Evolutionary conservation across 2,888 invertebrate species (phyloP).

Genomic region (Dolichomitus sp.): DNA sequence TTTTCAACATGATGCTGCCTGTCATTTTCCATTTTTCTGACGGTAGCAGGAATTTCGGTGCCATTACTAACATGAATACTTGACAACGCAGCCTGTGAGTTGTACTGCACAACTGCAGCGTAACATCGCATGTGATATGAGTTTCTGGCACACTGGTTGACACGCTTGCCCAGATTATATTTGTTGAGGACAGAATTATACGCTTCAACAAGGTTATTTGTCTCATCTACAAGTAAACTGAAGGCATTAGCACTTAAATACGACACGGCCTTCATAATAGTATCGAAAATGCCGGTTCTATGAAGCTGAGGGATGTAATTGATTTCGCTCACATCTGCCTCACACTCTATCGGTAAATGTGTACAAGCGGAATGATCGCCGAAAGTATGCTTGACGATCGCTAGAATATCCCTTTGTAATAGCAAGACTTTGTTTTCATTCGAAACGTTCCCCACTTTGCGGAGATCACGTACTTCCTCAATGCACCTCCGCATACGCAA

Average conservation of each 20-base stretch:
- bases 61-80: not conserved
- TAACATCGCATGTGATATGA: constrained; percentile 76
- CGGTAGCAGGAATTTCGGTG: not conserved
- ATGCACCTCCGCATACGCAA: constrained; percentile 32
- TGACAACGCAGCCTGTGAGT: constrained; percentile 69
- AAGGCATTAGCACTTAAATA: constrained; percentile 53
- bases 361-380: constrained; percentile 64
- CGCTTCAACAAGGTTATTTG: constrained; percentile 69
- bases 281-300: constrained; percentile 47
- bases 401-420: constrained; percentile 56
- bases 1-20: not conserved
- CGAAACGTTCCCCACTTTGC: not conserved
- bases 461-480: not conserved
- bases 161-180: constrained; percentile 66
- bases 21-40: constrained; percentile 15
- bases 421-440: not conserved
- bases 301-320: constrained; percentile 22
- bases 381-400: constrained; percentile 61
- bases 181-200: constrained; percentile 47
- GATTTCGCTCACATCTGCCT: not conserved
- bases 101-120: constrained; percentile 56
- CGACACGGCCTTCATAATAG: constrained; percentile 43
- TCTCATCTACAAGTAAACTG: constrained; percentile 64
- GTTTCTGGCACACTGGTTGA: constrained; percentile 73
- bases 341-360: not conserved